These are phyloP conservation scores for Morpho deidamia DNA, from an alignment of 2,888 invertebrate species.

Conservation along the genomic window DNA sequence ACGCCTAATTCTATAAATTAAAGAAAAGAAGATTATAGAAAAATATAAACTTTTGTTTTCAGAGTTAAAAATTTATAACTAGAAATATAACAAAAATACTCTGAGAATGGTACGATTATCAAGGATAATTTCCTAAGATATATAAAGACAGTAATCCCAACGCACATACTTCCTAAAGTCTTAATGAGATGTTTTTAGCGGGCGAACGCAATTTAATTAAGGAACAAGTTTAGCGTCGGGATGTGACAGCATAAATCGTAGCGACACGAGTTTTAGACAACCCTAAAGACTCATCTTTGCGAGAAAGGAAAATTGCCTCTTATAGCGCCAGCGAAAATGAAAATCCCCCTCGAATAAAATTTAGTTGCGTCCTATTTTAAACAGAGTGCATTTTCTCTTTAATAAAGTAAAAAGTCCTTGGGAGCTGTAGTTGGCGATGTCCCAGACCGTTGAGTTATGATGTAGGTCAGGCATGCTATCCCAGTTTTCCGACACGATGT, in stretches of 20 bases:
- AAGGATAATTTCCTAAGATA: background rate
- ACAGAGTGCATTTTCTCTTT: slow-evolving; percentile 24
- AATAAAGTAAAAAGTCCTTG: slow-evolving; percentile 27
- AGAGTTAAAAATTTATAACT: no score
- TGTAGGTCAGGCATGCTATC: slow-evolving; percentile 68
- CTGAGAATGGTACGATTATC: no score
- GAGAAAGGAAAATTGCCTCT: slow-evolving; percentile 14
- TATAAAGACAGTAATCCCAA: background rate
- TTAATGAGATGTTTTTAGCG: slow-evolving; percentile 1
- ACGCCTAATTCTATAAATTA: no score
- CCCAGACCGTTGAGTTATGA: slow-evolving; percentile 52
- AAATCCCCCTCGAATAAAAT: slow-evolving; percentile 10
- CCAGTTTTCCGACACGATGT: slow-evolving; percentile 44
- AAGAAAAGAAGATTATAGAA: no score
- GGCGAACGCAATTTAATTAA: slow-evolving; percentile 13
- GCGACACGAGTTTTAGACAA: slow-evolving; percentile 16
- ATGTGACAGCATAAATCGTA: slow-evolving; percentile 13
- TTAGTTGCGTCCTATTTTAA: slow-evolving; percentile 15
- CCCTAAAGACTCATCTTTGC: slow-evolving; percentile 8
- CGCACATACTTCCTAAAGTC: background rate
- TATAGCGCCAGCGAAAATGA: slow-evolving; percentile 8
- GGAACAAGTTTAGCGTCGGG: slow-evolving; percentile 5
- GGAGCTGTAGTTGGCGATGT: slow-evolving; percentile 51
- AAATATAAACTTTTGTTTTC: no score
- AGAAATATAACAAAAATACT: no score